Percentiles rank a stretch among this genome's conserved stretches.
These are phyloP conservation scores for Lordiphosa mommai DNA, from an alignment of 1,140 invertebrate genomes.

Conservation along the genomic window DNA sequence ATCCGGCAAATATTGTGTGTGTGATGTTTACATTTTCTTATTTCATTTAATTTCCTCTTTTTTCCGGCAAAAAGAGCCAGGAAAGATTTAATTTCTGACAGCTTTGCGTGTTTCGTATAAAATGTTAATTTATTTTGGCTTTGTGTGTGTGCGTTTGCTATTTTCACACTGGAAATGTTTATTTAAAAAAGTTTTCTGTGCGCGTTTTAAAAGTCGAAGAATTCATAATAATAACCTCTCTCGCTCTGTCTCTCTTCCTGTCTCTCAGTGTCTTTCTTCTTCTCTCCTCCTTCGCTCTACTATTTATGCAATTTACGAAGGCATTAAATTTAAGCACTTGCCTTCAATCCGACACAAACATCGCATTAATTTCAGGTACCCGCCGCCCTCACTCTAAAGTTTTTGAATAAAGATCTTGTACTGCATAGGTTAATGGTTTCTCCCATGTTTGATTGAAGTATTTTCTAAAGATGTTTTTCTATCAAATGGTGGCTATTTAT, in stretches of 20 bases:
- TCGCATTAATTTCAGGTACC: constrained; percentile 65
- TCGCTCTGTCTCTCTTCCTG: background rate
- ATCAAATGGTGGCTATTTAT: too few species aligned
- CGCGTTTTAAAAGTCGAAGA: constrained; percentile 32
- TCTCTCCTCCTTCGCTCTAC: background rate
- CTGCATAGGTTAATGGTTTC: too few species aligned
- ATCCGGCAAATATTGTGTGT: too few species aligned
- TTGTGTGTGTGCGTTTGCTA: constrained; percentile 14
- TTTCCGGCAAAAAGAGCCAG: constrained; percentile 16
- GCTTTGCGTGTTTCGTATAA: constrained; percentile 61
- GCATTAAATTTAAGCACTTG: constrained; percentile 67
- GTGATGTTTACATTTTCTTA: constrained; percentile 57
- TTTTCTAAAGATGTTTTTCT: too few species aligned
- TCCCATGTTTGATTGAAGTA: too few species aligned
- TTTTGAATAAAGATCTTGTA: too few species aligned
- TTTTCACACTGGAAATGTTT: constrained; percentile 60
- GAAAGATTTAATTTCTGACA: constrained; percentile 65
- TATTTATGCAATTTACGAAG: constrained; percentile 55
- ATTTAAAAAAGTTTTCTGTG: constrained; percentile 56
- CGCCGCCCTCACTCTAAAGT: constrained; percentile 2
- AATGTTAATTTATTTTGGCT: constrained; percentile 44
- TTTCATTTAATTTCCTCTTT: constrained; percentile 70
- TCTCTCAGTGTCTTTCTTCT: background rate
- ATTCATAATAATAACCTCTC: constrained; percentile 58
- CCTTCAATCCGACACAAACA: constrained; percentile 67